A percentile compares a stretch with the other conserved stretches of the same genome.
phyloP scores from a whole-genome alignment of 1,140 invertebrate genomes.

The Temnothorax curvispinosus region DNA sequence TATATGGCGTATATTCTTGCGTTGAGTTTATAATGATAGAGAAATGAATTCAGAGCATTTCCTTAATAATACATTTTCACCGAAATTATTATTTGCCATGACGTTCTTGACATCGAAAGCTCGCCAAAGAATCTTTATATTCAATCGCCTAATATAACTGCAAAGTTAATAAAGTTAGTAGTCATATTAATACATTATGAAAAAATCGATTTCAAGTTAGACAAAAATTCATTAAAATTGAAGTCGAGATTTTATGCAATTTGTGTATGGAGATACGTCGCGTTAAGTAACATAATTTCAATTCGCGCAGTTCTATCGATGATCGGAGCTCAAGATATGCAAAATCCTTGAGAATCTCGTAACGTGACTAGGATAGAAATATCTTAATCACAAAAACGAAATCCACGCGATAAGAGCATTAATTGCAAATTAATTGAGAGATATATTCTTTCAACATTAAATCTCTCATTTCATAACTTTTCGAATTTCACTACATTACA shows the following conservation, averaged over 20 bases:
- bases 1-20: not conserved
- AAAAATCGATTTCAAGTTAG: not conserved
- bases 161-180: not conserved
- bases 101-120: not conserved
- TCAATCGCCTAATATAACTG: not conserved
- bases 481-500: not conserved
- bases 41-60: not conserved
- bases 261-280: not conserved
- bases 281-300: not conserved
- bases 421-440: not conserved
- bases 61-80: not conserved
- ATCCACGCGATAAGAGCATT: too few species aligned
- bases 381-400: constrained; percentile 31
- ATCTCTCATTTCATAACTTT: too few species aligned
- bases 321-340: not conserved
- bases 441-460: not conserved
- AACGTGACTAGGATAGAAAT: constrained; percentile 11
- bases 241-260: too few species aligned
- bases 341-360: not conserved
- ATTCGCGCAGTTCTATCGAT: constrained; percentile 8
- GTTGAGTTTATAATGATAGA: not conserved
- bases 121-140: not conserved
- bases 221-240: not conserved
- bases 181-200: not conserved
- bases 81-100: not conserved